A percentile compares a stretch with the other conserved stretches of the same genome.
phyloP scores from a whole-genome alignment of 2,888 invertebrate species.

The Coleophora deauratella region DNA sequence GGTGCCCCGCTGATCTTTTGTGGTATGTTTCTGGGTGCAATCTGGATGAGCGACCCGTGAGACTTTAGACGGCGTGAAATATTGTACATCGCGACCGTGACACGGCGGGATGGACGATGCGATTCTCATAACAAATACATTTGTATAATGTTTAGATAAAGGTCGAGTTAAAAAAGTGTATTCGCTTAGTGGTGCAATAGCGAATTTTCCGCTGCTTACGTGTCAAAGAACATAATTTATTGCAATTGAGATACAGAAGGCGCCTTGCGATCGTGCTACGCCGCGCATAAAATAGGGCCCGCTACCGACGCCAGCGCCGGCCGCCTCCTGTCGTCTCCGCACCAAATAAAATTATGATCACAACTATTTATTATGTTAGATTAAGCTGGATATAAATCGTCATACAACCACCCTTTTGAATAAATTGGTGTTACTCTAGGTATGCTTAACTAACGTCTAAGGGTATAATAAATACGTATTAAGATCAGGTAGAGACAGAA shows the following conservation, averaged over 20 bases:
- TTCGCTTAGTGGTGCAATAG: conserved; percentile 46
- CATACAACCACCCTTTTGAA: conserved; percentile 14
- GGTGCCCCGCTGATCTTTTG: conserved; percentile 68
- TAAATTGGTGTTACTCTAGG: background rate
- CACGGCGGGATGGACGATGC: conserved; percentile 52
- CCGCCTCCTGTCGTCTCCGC: conserved; percentile 45
- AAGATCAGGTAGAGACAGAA: background rate
- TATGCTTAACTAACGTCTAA: background rate
- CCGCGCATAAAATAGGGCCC: conserved; percentile 52
- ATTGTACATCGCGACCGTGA: conserved; percentile 56
- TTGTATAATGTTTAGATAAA: conserved; percentile 65
- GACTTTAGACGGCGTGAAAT: conserved; percentile 47
- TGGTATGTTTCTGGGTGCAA: conserved; percentile 51
- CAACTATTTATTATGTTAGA: conserved; percentile 45
- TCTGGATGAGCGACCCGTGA: conserved; percentile 64
- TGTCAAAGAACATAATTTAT: conserved; percentile 66
- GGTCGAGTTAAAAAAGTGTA: conserved; percentile 23
- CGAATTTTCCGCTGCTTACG: conserved; percentile 63
- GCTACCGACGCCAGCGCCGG: conserved; percentile 36
- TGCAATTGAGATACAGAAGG: conserved; percentile 61
- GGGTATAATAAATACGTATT: background rate
- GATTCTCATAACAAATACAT: conserved; percentile 63
- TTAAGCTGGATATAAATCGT: conserved; percentile 31
- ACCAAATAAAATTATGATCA: conserved; percentile 55
- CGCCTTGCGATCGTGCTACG: conserved; percentile 49